Evolutionary conservation across 2,888 invertebrate species (phyloP), one percentile per base, ranked within the genome.

Genomic region (Limulus polyphemus): DNA sequence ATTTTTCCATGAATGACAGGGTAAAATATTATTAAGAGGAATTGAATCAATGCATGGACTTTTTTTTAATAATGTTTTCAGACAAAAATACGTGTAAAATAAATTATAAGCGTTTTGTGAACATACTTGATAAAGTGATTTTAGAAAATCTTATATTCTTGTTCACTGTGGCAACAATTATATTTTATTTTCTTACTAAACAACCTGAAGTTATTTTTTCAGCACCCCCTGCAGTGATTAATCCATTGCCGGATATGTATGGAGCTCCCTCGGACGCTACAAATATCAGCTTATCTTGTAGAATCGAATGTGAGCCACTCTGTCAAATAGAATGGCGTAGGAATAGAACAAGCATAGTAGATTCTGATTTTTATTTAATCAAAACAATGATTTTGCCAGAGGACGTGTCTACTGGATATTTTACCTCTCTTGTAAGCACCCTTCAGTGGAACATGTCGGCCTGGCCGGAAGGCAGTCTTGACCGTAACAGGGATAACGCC

Each of bases 181-280:
- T 32, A 32, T 32, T 32, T 32, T 32, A 32, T 32, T 32, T 32
- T 32, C 32, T 7, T 32, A 7, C 7, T 32, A 32, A 32, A 32
- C 32, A 3, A 32, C 3, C 32, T 32, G 32, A 32, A 32, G 32
- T 14, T 7, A 17, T 55, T 12, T 17, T 32, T 80, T 59, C 79
- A 87, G 92, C 90, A 56, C 87, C 89, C n/a, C 93, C 92, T 7
- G 84, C 86, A 64, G 91, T 92, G 78, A 91, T 92, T 70, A 85
- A 86, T 71, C 85, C 87, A 17, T 82, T 90, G 73, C 84, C 83
- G 51, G 86, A 86, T 1, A 90, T 91, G 78, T 85, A 85, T 65
- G 91, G 90, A n/a, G 78, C 76, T 0, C 72, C 77, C 51, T 72
- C 75, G 65, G 87, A 87, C 61, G 84, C 88, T 4, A 77, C 80